phyloP scores from a whole-genome alignment of 2,888 invertebrate genomes.

The Cephus pulcher region DNA sequence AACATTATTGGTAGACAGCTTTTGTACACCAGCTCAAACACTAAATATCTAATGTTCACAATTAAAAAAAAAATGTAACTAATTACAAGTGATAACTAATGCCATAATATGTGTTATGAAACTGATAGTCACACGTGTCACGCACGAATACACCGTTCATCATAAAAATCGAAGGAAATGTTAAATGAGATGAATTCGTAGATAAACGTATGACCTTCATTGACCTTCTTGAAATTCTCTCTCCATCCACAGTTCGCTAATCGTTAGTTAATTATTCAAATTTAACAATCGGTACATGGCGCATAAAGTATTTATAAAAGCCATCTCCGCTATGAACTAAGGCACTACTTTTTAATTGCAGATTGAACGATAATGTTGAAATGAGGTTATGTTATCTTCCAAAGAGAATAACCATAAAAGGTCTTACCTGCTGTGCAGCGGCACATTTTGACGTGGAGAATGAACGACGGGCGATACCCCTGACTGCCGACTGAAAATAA shows the following conservation, averaged over 20 bases:
- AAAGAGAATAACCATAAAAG: neutral
- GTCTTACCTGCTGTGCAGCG: constrained; percentile 60
- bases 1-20: neutral
- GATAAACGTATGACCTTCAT: constrained; percentile 37
- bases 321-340: neutral
- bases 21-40: neutral
- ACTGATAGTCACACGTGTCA: neutral
- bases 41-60: neutral
- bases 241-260: constrained; percentile 5
- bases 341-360: neutral
- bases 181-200: constrained; percentile 7
- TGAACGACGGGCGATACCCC: constrained; percentile 53
- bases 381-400: constrained; percentile 28
- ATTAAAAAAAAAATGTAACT: neutral
- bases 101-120: constrained; percentile 3
- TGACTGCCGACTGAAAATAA: constrained; percentile 48
- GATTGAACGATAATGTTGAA: neutral
- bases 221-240: constrained; percentile 30
- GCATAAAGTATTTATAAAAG: neutral
- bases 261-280: constrained; percentile 35
- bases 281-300: neutral
- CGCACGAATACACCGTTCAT: neutral
- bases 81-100: constrained; percentile 9
- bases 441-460: constrained; percentile 63
- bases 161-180: constrained; percentile 10